phyloP scores from a whole-genome alignment of 2,888 invertebrate genomes.

The Melolontha melolontha region DNA sequence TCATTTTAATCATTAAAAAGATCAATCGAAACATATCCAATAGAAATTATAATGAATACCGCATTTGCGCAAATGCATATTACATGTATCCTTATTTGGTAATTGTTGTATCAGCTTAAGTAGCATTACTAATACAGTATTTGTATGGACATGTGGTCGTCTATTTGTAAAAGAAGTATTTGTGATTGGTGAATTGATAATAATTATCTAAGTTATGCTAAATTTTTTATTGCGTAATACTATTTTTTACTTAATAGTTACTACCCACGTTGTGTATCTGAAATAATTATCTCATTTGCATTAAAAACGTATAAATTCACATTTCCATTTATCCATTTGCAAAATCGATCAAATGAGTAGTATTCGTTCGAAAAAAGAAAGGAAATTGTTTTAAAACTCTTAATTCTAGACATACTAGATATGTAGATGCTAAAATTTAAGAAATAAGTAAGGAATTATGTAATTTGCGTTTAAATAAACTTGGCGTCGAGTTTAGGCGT shows the following conservation, averaged over 20 bases:
- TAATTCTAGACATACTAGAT: no score
- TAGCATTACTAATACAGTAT: conserved; percentile 15
- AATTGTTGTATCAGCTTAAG: conserved; percentile 22
- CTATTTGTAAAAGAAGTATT: conserved; percentile 35
- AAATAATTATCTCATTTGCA: conserved; percentile 16
- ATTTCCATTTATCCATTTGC: no score
- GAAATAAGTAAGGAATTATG: no score
- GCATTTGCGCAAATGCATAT: not conserved
- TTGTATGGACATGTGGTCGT: conserved; percentile 34
- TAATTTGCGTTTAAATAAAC: no score
- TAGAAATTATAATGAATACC: conserved; percentile 18
- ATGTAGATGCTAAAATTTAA: no score
- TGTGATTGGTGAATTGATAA: conserved; percentile 28
- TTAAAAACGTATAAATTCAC: not conserved
- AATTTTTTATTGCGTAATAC: conserved; percentile 29
- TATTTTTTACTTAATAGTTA: conserved; percentile 15
- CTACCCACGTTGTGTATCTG: conserved; percentile 3
- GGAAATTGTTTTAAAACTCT: no score
- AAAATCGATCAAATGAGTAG: no score
- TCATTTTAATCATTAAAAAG: conserved; percentile 19
- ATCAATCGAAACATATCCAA: conserved; percentile 16
- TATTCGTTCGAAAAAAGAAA: no score
- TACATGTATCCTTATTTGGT: conserved; percentile 29
- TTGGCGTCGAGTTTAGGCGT: no score
- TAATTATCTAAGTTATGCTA: conserved; percentile 34